Evolutionary conservation across 1,140 invertebrate genomes (phyloP).

Genomic region (Papilio aristodemus): DNA sequence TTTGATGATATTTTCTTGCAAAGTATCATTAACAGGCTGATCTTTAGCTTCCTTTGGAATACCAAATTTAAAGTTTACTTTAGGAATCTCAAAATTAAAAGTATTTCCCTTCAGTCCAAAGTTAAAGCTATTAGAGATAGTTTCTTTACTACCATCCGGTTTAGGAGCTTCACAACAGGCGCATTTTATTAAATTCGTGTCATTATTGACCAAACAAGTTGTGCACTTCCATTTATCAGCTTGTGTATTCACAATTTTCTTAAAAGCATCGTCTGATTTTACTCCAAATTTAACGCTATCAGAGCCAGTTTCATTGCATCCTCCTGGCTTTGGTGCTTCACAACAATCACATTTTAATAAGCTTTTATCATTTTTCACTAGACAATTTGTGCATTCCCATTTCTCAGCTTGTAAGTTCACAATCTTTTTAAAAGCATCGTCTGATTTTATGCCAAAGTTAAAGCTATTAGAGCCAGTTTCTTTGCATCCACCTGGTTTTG

Average conservation of each 20-base stretch:
- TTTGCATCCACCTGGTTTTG: constrained; percentile 34
- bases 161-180: constrained; percentile 86
- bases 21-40: constrained; percentile 16
- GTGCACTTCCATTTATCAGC: constrained; percentile 84
- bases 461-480: constrained; percentile 38
- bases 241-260: constrained; percentile 65
- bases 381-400: constrained; percentile 83
- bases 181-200: constrained; percentile 81
- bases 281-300: constrained; percentile 73
- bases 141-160: constrained; percentile 67
- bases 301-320: constrained; percentile 18
- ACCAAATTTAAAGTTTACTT: constrained; percentile 49
- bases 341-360: constrained; percentile 84
- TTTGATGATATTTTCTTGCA: too few species aligned
- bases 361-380: constrained; percentile 83
- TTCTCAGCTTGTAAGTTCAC: constrained; percentile 35
- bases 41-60: constrained; percentile 47
- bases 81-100: constrained; percentile 77
- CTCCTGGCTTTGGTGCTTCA: constrained; percentile 59
- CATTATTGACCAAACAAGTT: constrained; percentile 84
- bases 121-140: constrained; percentile 49
- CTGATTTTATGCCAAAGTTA: constrained; percentile 71
- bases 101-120: constrained; percentile 52
- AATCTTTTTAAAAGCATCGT: constrained; percentile 35
- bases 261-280: constrained; percentile 56